Percentiles rank a stretch among this genome's conserved stretches.
Evolutionary conservation across 2,888 invertebrate species (phyloP).

Genomic region (Crepidodera aurea): DNA sequence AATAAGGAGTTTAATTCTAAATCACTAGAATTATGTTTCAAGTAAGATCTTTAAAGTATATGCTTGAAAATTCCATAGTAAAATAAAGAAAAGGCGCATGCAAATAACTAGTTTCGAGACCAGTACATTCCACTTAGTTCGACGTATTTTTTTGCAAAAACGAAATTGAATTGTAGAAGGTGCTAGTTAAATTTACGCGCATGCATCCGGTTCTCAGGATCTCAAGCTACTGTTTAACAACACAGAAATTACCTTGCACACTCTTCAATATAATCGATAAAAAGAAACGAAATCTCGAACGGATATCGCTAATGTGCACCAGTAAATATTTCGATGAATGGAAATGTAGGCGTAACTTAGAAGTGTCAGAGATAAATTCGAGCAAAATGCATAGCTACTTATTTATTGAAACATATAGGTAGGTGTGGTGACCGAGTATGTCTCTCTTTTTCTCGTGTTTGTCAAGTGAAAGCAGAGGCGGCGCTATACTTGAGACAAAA

Average conservation of each 20-base stretch:
- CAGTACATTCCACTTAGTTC: background rate
- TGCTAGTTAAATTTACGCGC: slow-evolving; percentile 27
- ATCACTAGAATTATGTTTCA: no score
- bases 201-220: slow-evolving; percentile 27
- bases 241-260: slow-evolving; percentile 29
- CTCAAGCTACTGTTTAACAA: slow-evolving; percentile 28
- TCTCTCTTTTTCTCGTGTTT: slow-evolving; percentile 38
- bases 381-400: slow-evolving; percentile 42
- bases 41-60: no score
- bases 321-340: slow-evolving; percentile 38
- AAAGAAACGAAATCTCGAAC: slow-evolving; percentile 25
- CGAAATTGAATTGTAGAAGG: slow-evolving; percentile 24
- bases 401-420: slow-evolving; percentile 43
- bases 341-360: slow-evolving; percentile 41
- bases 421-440: slow-evolving; percentile 42
- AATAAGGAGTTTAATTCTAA: no score
- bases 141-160: slow-evolving; percentile 9
- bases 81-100: slow-evolving; percentile 5
- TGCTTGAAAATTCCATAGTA: no score
- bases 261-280: slow-evolving; percentile 32
- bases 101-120: slow-evolving; percentile 14
- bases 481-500: background rate
- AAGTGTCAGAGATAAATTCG: slow-evolving; percentile 43
- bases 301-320: slow-evolving; percentile 36
- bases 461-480: slow-evolving; percentile 38